Percentiles rank a stretch among this genome's conserved stretches.
Conservation (phyloP, 2,888 invertebrate species). For the Tethea ocularis region DNA sequence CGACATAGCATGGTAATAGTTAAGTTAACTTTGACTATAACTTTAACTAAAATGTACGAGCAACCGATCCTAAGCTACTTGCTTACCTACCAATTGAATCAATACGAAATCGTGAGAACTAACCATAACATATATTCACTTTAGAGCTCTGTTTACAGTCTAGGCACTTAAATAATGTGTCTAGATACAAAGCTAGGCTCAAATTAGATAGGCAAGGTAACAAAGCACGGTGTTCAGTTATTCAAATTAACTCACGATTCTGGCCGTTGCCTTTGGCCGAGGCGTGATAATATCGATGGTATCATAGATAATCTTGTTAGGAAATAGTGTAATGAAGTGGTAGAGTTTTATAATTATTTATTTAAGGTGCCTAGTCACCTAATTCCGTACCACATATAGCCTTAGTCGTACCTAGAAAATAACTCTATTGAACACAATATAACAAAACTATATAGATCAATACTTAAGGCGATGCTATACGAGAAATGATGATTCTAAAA, state of each 20-base stretch:
- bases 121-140: background rate
- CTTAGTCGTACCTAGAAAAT: too few relatives aligned
- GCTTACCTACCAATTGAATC: background rate
- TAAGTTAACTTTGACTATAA: too few relatives aligned
- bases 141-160: background rate
- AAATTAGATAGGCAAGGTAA: constrained; percentile 17
- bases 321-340: constrained; percentile 2
- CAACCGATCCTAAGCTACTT: too few relatives aligned
- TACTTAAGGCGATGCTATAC: too few relatives aligned
- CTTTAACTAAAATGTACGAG: too few relatives aligned
- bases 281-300: constrained; percentile 31
- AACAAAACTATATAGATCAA: too few relatives aligned
- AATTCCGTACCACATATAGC: too few relatives aligned
- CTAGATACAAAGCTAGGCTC: constrained; percentile 12
- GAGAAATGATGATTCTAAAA: too few relatives aligned
- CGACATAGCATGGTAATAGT: too few relatives aligned
- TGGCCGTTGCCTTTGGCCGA: constrained; percentile 23
- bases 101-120: background rate
- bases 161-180: background rate
- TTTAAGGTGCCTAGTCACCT: background rate
- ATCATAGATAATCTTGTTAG: constrained; percentile 21
- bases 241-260: constrained; percentile 45
- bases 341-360: too few relatives aligned
- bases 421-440: too few relatives aligned
- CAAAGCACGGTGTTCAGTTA: constrained; percentile 30